A percentile compares a stretch with the other conserved stretches of the same genome.
These are phyloP conservation scores for Dasyornis broadbenti DNA, from an alignment of 2,113 vertebrate species.

Conservation along the genomic window DNA sequence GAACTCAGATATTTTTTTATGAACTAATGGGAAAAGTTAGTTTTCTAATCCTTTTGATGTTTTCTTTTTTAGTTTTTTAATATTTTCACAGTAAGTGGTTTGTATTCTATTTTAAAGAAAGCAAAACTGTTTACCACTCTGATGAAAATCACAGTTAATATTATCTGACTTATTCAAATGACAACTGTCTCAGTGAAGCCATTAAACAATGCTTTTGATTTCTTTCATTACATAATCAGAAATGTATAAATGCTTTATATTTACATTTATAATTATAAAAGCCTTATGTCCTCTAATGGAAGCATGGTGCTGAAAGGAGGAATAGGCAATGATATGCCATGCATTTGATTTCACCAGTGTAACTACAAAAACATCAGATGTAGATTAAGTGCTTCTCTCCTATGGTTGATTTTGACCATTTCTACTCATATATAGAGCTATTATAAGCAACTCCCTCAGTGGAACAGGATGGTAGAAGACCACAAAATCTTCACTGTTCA, in stretches of 20 bases:
- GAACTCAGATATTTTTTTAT: not conserved
- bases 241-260: not conserved
- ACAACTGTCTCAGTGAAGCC: not conserved
- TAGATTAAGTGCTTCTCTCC: not conserved
- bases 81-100: not conserved
- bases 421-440: not conserved
- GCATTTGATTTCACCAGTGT: not conserved
- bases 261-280: not conserved
- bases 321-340: not conserved
- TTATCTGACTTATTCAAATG: not conserved
- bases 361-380: not conserved
- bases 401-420: not conserved
- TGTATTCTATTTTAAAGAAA: not conserved
- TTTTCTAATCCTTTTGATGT: not conserved
- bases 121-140: not conserved
- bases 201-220: not conserved
- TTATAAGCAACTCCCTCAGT: not conserved
- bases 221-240: not conserved
- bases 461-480: not conserved
- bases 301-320: not conserved
- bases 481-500: not conserved
- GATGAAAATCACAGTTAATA: not conserved
- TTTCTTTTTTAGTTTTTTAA: not conserved
- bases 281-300: not conserved
- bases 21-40: not conserved